Evolutionary conservation across 2,113 vertebrate genomes (phyloP).

Genomic region (Diadophis punctatus): DNA sequence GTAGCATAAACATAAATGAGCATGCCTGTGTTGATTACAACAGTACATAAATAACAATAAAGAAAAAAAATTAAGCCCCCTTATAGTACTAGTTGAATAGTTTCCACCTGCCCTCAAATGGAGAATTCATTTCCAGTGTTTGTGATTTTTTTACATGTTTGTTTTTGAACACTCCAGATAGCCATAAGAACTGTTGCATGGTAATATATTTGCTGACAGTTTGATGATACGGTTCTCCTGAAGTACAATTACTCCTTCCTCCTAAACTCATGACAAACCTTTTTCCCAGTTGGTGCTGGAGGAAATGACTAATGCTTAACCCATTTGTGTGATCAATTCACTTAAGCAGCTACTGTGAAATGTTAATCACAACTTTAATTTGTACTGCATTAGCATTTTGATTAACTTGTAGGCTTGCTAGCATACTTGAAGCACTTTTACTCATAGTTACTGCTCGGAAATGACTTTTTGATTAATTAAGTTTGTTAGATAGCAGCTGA

Average conservation of each 20-base stretch:
- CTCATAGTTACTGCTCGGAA: slow-evolving; percentile 88
- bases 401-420: slow-evolving; percentile 95
- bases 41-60: background rate
- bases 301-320: slow-evolving; percentile 88
- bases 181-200: slow-evolving; percentile 55
- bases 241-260: slow-evolving; percentile 57
- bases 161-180: background rate
- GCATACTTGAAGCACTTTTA: slow-evolving; percentile 89
- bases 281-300: slow-evolving; percentile 74
- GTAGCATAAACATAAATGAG: slow-evolving; percentile 17
- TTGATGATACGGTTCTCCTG: slow-evolving; percentile 60
- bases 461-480: slow-evolving; percentile 97
- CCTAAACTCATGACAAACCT: slow-evolving; percentile 69
- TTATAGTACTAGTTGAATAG: slow-evolving; percentile 19
- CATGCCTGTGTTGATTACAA: background rate
- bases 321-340: slow-evolving; percentile 89
- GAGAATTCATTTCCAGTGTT: slow-evolving; percentile 36
- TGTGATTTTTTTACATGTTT: slow-evolving; percentile 19
- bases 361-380: slow-evolving; percentile 99
- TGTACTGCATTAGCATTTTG: slow-evolving; percentile 98
- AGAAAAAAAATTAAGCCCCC: background rate
- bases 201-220: slow-evolving; percentile 52
- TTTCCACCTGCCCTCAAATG: slow-evolving; percentile 27
- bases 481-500: slow-evolving; percentile 93
- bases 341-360: slow-evolving; percentile 96